Conservation (phyloP, 2,113 vertebrate genomes). For the Regulus satrapa region DNA sequence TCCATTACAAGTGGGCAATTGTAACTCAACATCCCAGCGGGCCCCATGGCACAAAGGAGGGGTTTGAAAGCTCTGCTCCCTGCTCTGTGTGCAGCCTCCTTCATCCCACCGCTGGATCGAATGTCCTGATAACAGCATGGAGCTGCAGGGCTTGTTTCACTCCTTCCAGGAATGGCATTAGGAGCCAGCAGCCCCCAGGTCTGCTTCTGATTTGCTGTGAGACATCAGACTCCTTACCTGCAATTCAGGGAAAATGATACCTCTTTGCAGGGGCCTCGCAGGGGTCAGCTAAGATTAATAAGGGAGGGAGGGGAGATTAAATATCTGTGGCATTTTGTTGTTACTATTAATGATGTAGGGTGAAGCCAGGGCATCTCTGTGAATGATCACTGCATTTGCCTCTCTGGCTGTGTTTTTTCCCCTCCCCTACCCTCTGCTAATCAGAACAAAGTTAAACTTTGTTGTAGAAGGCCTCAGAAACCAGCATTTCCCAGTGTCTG, state of each 20-base stretch:
- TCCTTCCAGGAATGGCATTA: neutral
- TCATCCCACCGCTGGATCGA: neutral
- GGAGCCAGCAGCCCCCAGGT: neutral
- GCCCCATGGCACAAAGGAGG: neutral
- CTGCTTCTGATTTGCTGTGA: slow-evolving; percentile 37
- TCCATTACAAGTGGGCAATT: neutral
- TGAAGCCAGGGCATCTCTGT: neutral
- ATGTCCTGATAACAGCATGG: neutral
- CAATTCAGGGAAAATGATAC: slow-evolving; percentile 4
- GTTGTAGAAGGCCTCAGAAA: neutral
- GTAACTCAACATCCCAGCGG: neutral
- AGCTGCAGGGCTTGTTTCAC: neutral
- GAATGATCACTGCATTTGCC: neutral
- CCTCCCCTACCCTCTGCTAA: neutral
- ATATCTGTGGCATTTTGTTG: neutral
- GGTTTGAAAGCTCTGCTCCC: neutral
- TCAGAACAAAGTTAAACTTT: neutral
- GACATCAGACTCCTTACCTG: slow-evolving; percentile 1
- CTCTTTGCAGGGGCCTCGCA: neutral
- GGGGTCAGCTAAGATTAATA: neutral
- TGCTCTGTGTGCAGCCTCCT: neutral
- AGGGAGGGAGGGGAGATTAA: neutral
- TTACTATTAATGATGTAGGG: neutral
- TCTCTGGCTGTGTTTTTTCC: neutral
- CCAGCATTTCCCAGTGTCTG: neutral